Evolutionary conservation across 2,113 vertebrate species (phyloP), one percentile per base, ranked within the genome.

Genomic region (Equus przewalskii): DNA sequence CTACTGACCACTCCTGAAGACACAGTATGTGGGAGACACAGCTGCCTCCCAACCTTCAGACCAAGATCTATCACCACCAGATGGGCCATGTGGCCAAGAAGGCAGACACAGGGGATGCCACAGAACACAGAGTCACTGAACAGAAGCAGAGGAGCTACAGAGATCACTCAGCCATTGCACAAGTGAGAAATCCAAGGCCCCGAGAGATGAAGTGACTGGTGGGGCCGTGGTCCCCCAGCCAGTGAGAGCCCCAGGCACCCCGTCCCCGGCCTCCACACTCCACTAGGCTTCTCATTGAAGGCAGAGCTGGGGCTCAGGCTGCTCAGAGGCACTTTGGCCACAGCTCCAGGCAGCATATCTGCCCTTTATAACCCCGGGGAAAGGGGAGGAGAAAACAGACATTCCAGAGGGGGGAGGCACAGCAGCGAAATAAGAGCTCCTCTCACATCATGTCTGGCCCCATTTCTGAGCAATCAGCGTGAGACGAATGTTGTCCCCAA

Each of bases 201-300:
- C 30, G 4, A 56, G 51, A 62, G 33, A 79, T 2, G 2, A 26
- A 1, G 16, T 12, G 44, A 11, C 46, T 5, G n/a, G 22, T 0
- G 14, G 46, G 76, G 56, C 6, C 0, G 30, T 24, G 24, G 60
- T 6, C n/a, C 51, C 12, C 1, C 10, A 28, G 62, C 76, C 82
- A 18, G 13, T 6, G 0, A 54, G 24, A 5, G 41, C 16, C 75
- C 41, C 7, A 12, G 7, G 12, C 36, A 26, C 30, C 21, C 0
- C 0, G 26, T 33, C 46, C 33, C 64, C 0, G 0, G 44, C 36
- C 41, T 36, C n/a, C 6, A 5, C 26, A 33, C 13, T 3, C 26
- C 28, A 21, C 24, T 14, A 28, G 2, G 22, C 26, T 62, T 11
- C 60, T 51, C 28, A 14, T 3, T 5, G 22, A 84, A 46, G 60